Evolutionary conservation across 2,797 vertebrate species (phyloP).

Genomic region (Xerus rutilus): DNA sequence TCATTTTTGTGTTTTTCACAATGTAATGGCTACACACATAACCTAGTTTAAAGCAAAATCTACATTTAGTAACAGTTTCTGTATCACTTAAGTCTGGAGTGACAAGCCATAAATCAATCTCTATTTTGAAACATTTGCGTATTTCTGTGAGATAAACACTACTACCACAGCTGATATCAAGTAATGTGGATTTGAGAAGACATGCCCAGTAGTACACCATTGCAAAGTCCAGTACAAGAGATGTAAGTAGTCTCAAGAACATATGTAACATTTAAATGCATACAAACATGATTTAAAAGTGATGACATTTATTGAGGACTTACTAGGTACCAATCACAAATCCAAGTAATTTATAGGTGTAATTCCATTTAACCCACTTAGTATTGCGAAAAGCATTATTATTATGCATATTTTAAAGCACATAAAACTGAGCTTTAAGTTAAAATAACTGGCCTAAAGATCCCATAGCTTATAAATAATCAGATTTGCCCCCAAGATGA

Average conservation of each 20-base stretch:
- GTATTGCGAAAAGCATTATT: background rate
- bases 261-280: background rate
- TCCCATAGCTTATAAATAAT: background rate
- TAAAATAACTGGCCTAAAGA: background rate
- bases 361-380: background rate
- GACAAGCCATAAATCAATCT: background rate
- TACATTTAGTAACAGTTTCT: background rate
- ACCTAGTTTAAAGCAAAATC: background rate
- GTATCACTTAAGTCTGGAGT: background rate
- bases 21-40: background rate
- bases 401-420: background rate
- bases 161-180: background rate
- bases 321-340: background rate
- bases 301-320: too few relatives aligned
- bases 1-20: background rate
- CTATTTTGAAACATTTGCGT: conserved; percentile 1
- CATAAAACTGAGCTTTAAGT: background rate
- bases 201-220: background rate
- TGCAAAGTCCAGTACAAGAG: background rate
- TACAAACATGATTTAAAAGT: background rate
- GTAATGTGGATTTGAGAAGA: background rate
- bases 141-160: background rate
- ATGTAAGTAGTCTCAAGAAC: background rate
- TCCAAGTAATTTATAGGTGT: background rate
- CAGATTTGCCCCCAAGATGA: background rate